phyloP scores from a whole-genome alignment of 2,888 invertebrate species.

The Dendrolimus houi region DNA sequence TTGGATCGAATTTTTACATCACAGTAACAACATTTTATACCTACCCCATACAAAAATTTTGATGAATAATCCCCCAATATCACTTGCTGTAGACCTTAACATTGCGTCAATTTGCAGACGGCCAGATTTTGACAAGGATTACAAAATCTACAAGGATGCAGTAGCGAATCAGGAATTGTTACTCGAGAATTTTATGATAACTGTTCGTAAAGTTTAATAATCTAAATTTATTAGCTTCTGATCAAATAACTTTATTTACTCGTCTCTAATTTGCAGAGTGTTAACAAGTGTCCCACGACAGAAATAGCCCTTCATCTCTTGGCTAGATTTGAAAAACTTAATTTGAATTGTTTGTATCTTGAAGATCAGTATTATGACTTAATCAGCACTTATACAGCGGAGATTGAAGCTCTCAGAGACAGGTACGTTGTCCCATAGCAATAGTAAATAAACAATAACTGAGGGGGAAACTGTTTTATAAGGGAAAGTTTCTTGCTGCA shows the following conservation, averaged over 20 bases:
- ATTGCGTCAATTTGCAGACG: conserved; percentile 31
- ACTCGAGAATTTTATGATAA: conserved; percentile 83
- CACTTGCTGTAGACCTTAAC: no score
- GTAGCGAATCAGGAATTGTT: conserved; percentile 83
- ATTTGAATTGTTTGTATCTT: conserved; percentile 82
- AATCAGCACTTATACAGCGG: conserved; percentile 79
- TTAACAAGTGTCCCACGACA: conserved; percentile 64
- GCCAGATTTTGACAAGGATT: conserved; percentile 85
- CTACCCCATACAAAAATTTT: no score
- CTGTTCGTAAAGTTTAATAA: conserved; percentile 31
- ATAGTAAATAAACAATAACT: no score
- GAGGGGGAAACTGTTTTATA: no score
- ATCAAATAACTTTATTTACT: no score
- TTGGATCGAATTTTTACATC: conserved; percentile 1
- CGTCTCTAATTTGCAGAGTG: conserved; percentile 32
- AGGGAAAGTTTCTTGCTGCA: no score
- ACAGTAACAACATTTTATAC: no score
- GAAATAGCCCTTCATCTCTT: conserved; percentile 69
- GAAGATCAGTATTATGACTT: conserved; percentile 85
- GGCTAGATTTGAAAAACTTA: conserved; percentile 82
- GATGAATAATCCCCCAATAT: no score
- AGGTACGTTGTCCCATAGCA: conserved; percentile 37
- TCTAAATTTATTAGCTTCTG: not conserved
- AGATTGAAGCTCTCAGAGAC: conserved; percentile 83
- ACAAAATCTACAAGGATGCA: conserved; percentile 80